These are phyloP conservation scores for Micromesistius poutassou DNA, from an alignment of 2,797 vertebrate species.

Conservation along the genomic window DNA sequence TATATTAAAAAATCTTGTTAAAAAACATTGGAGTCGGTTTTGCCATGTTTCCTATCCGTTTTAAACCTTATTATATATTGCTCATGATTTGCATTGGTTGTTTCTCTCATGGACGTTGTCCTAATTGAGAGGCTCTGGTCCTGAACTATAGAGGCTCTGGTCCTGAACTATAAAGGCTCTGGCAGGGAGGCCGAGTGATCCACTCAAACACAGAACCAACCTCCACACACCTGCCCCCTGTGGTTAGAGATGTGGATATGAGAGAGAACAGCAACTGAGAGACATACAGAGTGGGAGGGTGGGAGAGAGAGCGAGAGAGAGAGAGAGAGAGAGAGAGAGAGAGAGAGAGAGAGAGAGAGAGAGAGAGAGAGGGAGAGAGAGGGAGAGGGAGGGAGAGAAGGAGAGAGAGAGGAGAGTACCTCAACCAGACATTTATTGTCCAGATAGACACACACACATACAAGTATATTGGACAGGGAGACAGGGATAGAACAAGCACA, in stretches of 20 bases:
- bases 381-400: conserved; percentile 10
- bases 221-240: background rate
- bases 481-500: conserved; percentile 50
- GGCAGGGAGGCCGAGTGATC: conserved; percentile 51
- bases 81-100: conserved; percentile 86
- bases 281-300: background rate
- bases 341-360: background rate
- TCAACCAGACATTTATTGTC: conserved; percentile 33
- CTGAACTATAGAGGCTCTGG: conserved; percentile 64
- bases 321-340: conserved; percentile 10
- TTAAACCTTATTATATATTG: conserved; percentile 87
- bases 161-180: conserved; percentile 68
- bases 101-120: conserved; percentile 78
- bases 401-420: conserved; percentile 23
- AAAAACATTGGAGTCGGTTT: background rate
- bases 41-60: conserved; percentile 93
- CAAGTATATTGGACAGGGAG: conserved; percentile 38
- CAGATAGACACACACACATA: conserved; percentile 33
- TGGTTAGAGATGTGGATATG: conserved; percentile 25
- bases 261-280: conserved; percentile 8
- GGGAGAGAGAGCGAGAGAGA: background rate
- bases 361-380: conserved; percentile 17
- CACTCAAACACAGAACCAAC: background rate
- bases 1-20: no score
- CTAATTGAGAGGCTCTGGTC: conserved; percentile 83